phyloP scores from a whole-genome alignment of 2,797 vertebrate species.

The Simalia tracyae region DNA sequence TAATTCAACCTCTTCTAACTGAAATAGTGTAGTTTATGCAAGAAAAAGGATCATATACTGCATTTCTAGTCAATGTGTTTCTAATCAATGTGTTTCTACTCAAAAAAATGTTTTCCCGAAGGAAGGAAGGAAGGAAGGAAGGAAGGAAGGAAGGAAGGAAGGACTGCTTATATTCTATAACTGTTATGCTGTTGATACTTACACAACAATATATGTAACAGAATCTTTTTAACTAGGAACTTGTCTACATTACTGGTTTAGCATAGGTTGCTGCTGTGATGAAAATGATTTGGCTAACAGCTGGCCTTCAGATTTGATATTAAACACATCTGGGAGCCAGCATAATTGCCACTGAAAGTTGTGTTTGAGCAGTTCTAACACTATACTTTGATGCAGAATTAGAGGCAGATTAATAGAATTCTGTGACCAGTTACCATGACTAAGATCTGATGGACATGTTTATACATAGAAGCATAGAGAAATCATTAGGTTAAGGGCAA shows the following conservation, averaged over 20 bases:
- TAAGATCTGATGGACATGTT: neutral
- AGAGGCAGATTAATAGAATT: neutral
- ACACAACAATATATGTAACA: neutral
- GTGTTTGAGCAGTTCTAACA: neutral
- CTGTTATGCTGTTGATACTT: neutral
- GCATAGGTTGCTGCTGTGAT: neutral
- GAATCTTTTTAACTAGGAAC: neutral
- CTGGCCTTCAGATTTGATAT: slow-evolving; percentile 4
- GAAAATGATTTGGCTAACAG: slow-evolving; percentile 8
- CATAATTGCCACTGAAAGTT: neutral
- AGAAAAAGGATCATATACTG: slow-evolving; percentile 7
- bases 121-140: slow-evolving; percentile 14
- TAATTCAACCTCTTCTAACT: rapidly evolving
- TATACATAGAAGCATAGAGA: neutral
- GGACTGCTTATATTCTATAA: neutral
- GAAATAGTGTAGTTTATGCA: neutral
- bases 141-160: neutral
- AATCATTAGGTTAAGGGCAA: neutral
- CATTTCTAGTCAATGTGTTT: slow-evolving; percentile 9
- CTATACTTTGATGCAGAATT: neutral
- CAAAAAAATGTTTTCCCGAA: slow-evolving; percentile 14
- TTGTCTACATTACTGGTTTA: slow-evolving; percentile 10
- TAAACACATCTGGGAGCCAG: slow-evolving; percentile 11
- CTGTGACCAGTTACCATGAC: neutral
- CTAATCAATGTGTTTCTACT: slow-evolving; percentile 5